Evolutionary conservation across 2,888 invertebrate species (phyloP).

Genomic region (Charanyca ferruginea): DNA sequence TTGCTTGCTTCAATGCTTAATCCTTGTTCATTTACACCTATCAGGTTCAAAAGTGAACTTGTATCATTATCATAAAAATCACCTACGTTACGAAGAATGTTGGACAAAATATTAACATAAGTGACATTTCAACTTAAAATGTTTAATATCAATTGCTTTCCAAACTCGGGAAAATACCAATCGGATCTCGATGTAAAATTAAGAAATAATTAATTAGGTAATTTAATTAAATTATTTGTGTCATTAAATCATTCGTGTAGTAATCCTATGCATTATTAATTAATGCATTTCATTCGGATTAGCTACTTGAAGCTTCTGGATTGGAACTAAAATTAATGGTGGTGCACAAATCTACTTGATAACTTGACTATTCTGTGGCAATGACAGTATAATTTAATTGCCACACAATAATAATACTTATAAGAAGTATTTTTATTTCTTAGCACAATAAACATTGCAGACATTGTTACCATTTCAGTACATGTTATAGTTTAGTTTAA

Average conservation of each 20-base stretch:
- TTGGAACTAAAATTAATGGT: neutral
- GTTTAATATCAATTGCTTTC: conserved; percentile 7
- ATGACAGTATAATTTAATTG: too few species aligned
- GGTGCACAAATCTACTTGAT: neutral
- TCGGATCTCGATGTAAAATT: conserved; percentile 5
- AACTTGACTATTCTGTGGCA: too few species aligned
- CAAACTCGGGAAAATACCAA: neutral
- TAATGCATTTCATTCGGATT: neutral
- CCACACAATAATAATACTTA: too few species aligned
- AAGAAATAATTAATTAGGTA: neutral
- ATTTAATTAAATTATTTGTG: conserved; percentile 1
- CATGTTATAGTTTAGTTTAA: too few species aligned
- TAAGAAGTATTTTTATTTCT: too few species aligned
- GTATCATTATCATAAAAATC: too few species aligned
- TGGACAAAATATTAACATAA: neutral
- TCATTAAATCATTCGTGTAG: conserved; percentile 1
- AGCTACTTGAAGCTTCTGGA: neutral
- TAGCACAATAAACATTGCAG: too few species aligned
- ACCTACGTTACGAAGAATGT: too few species aligned
- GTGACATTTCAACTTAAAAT: neutral
- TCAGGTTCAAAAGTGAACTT: too few species aligned
- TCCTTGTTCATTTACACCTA: too few species aligned
- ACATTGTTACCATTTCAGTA: too few species aligned
- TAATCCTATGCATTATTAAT: conserved; percentile 8
- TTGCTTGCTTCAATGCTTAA: too few species aligned